phyloP scores from a whole-genome alignment of 1,140 invertebrate genomes.

The Papilio polytes region DNA sequence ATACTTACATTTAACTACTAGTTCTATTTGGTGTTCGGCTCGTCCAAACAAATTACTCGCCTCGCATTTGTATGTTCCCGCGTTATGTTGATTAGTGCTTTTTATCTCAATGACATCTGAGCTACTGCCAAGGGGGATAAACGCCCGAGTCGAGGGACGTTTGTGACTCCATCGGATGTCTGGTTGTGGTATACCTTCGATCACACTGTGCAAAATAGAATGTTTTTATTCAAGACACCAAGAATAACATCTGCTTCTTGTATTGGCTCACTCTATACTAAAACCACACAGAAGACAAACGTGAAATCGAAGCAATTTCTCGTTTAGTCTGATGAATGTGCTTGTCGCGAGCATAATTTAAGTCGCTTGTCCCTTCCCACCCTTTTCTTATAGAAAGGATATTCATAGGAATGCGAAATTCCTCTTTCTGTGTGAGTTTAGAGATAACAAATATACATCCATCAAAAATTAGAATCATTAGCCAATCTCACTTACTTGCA shows the following conservation, averaged over 20 bases:
- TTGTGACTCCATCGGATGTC: slow-evolving; percentile 40
- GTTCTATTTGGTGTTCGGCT: slow-evolving; percentile 41
- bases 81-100: slow-evolving; percentile 36
- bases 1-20: slow-evolving; percentile 51
- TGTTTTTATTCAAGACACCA: not conserved
- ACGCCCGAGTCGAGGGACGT: slow-evolving; percentile 14
- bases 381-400: too few relatives aligned
- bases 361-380: too few relatives aligned
- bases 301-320: too few relatives aligned
- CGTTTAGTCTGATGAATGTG: too few relatives aligned
- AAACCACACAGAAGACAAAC: too few relatives aligned
- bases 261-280: too few relatives aligned
- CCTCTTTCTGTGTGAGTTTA: too few relatives aligned
- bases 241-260: not conserved
- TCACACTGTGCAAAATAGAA: slow-evolving; percentile 14
- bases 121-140: slow-evolving; percentile 21
- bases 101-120: slow-evolving; percentile 38
- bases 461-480: not conserved
- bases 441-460: too few relatives aligned
- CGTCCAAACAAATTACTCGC: slow-evolving; percentile 47
- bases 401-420: too few relatives aligned
- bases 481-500: not conserved
- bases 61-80: slow-evolving; percentile 49
- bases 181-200: slow-evolving; percentile 6
- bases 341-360: too few relatives aligned